phyloP scores from a whole-genome alignment of 2,113 vertebrate genomes.

The Cacatua alba region DNA sequence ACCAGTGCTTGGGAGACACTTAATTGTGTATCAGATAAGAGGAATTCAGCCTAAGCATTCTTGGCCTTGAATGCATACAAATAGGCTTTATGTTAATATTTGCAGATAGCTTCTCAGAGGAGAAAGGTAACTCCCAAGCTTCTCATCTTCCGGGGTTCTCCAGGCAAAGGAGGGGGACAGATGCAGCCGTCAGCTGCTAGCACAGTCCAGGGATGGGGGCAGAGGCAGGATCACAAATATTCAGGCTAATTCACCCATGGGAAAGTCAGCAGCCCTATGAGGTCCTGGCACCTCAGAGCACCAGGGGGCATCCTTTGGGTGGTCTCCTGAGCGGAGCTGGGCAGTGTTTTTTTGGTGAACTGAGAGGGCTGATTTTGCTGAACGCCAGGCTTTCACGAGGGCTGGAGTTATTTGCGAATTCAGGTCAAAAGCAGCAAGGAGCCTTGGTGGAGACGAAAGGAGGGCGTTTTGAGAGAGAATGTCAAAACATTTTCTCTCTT shows the following conservation, averaged over 20 bases:
- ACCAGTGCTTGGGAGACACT: background rate
- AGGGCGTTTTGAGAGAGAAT: background rate
- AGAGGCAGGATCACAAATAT: background rate
- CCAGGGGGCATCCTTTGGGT: background rate
- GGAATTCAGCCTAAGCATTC: background rate
- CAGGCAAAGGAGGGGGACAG: background rate
- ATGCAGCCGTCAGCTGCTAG: background rate
- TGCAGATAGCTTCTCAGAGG: constrained; percentile 5
- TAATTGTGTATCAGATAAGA: background rate
- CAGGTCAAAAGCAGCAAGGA: constrained; percentile 21
- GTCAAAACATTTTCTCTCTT: background rate
- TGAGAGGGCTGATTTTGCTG: background rate
- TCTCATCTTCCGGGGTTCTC: background rate
- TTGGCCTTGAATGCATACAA: background rate
- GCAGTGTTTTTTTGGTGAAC: background rate
- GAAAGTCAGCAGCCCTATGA: background rate
- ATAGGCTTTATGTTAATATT: constrained; percentile 16
- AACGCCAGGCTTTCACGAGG: background rate
- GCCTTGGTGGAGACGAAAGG: background rate
- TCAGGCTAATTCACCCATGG: background rate
- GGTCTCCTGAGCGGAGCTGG: background rate
- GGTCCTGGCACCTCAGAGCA: background rate
- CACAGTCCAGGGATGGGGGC: background rate
- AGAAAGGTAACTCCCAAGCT: background rate
- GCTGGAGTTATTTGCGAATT: constrained; percentile 6